Evolutionary conservation across 2,888 invertebrate genomes (phyloP), one percentile per base, ranked within the genome.

Genomic region (Micropterix aruncella): DNA sequence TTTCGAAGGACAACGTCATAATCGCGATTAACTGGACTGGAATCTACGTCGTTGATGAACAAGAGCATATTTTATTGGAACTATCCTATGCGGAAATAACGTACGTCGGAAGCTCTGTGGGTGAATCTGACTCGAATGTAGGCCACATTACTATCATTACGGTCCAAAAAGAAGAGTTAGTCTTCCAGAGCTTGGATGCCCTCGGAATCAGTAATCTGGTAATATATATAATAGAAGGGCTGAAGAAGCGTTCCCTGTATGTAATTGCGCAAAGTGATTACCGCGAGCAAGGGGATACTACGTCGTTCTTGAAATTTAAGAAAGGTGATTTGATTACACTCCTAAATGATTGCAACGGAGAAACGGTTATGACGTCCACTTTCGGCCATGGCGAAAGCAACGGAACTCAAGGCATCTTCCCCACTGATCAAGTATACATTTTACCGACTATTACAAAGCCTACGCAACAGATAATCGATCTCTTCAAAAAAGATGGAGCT

Each of bases 21-120:
- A 82, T 96, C 50, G 95, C 94, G 2, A 80, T 96, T 2, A 96
- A 96, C 63, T 92, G 92, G 80, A 88, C 87, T 1, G 95, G 95
- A 2, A 79, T 95, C 43, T 93, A 87, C 57, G 83, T 95, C 44
- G 86, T 93, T 0, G 93, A 94, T 62, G 89, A 93, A 61, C 79
- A 86, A 53, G 94, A 95, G 61, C 86, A 88, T 60, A 87, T 95
- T 50, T 71, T 95, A 39, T 68, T 92, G 37, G 93, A 95, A 69
- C 68, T 85, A 53, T 80, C 84, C 4, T 96, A 85, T 64, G 79
- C 88, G 3, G 94, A 95, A 70, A 80, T 95, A 16, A 79, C 83
- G 0, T 80, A 82, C 44, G 83, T 92, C 42, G 73, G 75, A 27
- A 79, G 75, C 54, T 70, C 73, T 41, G 65, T 67, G 45, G 68